A percentile compares a stretch with the other conserved stretches of the same genome.
These are phyloP conservation scores for Drosophila aff. DNA, from an alignment of 1,140 invertebrate genomes.

Conservation along the genomic window DNA sequence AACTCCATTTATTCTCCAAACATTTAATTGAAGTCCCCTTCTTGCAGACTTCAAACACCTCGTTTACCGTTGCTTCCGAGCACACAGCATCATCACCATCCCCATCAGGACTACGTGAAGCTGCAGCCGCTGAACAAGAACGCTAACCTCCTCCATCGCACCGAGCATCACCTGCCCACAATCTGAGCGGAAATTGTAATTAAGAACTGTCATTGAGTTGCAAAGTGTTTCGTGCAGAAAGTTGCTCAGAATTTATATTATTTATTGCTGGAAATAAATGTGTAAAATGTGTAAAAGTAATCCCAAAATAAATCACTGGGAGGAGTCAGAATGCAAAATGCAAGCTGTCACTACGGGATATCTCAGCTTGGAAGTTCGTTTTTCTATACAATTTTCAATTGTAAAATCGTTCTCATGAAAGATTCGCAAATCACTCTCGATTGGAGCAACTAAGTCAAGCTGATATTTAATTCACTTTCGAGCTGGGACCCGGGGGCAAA, in stretches of 20 bases:
- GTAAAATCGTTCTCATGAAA: neutral
- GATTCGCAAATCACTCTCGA: slow-evolving; percentile 22
- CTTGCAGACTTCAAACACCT: slow-evolving; percentile 82
- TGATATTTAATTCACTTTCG: slow-evolving; percentile 41
- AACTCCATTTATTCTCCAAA: neutral
- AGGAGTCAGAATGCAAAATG: neutral
- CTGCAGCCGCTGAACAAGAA: slow-evolving; percentile 82
- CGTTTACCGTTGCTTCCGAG: slow-evolving; percentile 80
- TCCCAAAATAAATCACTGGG: slow-evolving; percentile 15
- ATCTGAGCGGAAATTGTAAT: slow-evolving; percentile 53
- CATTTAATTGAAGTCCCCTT: neutral
- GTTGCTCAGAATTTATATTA: slow-evolving; percentile 42
- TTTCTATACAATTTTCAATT: slow-evolving; percentile 2
- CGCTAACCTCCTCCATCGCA: slow-evolving; percentile 72
- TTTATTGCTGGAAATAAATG: slow-evolving; percentile 62
- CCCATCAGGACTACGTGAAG: slow-evolving; percentile 78
- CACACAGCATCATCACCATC: slow-evolving; percentile 78
- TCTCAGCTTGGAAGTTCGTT: neutral
- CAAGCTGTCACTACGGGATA: slow-evolving; percentile 10
- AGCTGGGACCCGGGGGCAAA: slow-evolving; percentile 3
- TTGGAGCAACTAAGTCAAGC: slow-evolving; percentile 8
- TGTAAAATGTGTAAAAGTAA: slow-evolving; percentile 60
- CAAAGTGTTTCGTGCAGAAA: slow-evolving; percentile 23
- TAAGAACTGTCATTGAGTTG: slow-evolving; percentile 29
- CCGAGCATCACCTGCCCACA: slow-evolving; percentile 83